Base-by-base conservation (phyloP, 30 jellyfish, hydroid and myxozoan species). In the Clytia hemisphaerica region DNA sequence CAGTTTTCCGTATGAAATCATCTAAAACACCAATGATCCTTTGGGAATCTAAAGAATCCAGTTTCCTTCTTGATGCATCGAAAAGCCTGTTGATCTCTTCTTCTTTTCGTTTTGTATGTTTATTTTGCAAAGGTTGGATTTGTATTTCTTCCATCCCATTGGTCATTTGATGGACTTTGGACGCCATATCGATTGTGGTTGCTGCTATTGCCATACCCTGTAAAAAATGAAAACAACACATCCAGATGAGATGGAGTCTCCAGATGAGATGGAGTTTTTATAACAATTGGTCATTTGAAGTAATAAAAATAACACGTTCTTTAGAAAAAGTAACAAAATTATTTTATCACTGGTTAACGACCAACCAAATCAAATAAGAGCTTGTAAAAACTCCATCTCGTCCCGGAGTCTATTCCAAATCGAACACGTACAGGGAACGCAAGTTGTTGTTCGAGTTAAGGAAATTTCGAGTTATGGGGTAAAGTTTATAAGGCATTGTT, bases 1-100 rank as follows among this genome's bases (percentile, higher is more conserved):
- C 97, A 19, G 73, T 75, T 63, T 76, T 70, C 7, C 85, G 86
- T 33, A 82, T 48, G 57, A 84, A 54, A 18, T 88, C 94, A 37
- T 88, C 97, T 16, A 88, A 27, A 21, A 77, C 94, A 12, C 87
- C 44, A 6, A 88, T 64, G 28, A 88, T 50, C 24, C 97, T 45
- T 31, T 88, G 94, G 0, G 97, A 67, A 57, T 88, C 97, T 29
- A 88, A 73, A 7, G 97, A 79, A 15, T 89, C 42, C 35, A 88
- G 31, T 68, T 88, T 88, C 42, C 80, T 88, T 59, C 88, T 78
- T 26, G 92, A 79, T 19, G 72, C 82, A 2, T 86, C 96, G 36
- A 84, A 6, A 16, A 34, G 54, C 62, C 67, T 77, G 51, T 64
- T 42, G 33, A 77, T 53, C 24, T 77, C 90, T 34, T 18, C 35